A percentile compares a stretch with the other conserved stretches of the same genome.
Conservation (phyloP, 2,888 invertebrate genomes). For the Apotomis turbidana region DNA sequence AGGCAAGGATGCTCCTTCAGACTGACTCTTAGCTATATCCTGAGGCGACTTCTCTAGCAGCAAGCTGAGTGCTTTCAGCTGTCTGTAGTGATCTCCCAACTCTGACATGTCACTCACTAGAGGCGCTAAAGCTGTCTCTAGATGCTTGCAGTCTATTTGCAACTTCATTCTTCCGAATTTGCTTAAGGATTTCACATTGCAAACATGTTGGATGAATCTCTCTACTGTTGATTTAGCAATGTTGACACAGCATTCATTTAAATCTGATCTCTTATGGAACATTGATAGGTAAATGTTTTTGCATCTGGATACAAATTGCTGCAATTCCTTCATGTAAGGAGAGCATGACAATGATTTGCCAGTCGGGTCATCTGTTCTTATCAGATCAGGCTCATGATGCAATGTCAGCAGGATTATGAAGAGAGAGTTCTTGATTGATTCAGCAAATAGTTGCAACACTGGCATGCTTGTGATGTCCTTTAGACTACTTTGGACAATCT, state of each 20-base stretch:
- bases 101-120: conserved; percentile 85
- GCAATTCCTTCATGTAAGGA: conserved; percentile 96
- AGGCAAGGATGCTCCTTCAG: conserved; percentile 92
- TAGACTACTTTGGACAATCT: conserved; percentile 85
- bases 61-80: conserved; percentile 91
- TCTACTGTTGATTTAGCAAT: conserved; percentile 92
- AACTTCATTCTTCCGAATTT: conserved; percentile 91
- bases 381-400: conserved; percentile 88
- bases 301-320: conserved; percentile 88
- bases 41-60: conserved; percentile 90
- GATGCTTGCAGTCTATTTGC: conserved; percentile 87
- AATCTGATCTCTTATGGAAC: conserved; percentile 71
- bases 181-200: conserved; percentile 91
- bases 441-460: conserved; percentile 85
- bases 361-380: conserved; percentile 75
- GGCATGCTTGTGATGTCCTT: conserved; percentile 84
- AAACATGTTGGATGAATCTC: conserved; percentile 93
- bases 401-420: conserved; percentile 96
- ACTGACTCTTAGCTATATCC: conserved; percentile 90
- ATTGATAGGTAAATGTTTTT: conserved; percentile 77
- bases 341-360: conserved; percentile 80
- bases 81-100: conserved; percentile 87
- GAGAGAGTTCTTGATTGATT: conserved; percentile 92
- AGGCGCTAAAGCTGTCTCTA: conserved; percentile 85
- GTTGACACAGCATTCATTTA: conserved; percentile 85